phyloP scores from a whole-genome alignment of 1,140 invertebrate species.

The Drosophila santomea region DNA sequence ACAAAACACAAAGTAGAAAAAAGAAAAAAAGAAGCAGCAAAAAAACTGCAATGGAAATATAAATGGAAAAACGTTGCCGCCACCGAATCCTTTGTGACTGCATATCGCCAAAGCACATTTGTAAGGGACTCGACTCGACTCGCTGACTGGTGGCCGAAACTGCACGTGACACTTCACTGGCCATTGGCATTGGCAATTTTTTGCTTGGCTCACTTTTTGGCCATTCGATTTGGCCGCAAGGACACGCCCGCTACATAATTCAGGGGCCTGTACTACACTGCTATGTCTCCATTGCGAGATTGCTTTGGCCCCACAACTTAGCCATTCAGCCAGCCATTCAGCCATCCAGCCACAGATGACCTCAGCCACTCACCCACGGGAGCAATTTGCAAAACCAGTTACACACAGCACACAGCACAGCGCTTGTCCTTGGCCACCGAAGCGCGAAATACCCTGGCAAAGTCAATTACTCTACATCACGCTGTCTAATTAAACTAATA shows the following conservation, averaged over 20 bases:
- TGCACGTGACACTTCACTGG: constrained; percentile 81
- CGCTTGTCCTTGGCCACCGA: constrained; percentile 16
- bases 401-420: neutral
- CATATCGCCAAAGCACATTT: constrained; percentile 59
- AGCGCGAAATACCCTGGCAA: constrained; percentile 17
- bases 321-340: neutral
- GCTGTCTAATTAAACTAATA: neutral
- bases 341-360: constrained; percentile 1
- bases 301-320: constrained; percentile 24
- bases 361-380: constrained; percentile 8
- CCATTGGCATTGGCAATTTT: constrained; percentile 76
- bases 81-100: constrained; percentile 72
- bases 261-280: constrained; percentile 21
- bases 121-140: constrained; percentile 5
- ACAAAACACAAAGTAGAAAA: constrained; percentile 1
- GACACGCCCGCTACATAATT: constrained; percentile 60
- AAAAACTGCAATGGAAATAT: constrained; percentile 54
- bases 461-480: neutral
- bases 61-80: constrained; percentile 47
- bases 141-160: constrained; percentile 25
- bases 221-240: constrained; percentile 48
- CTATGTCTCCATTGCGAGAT: constrained; percentile 40
- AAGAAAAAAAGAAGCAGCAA: neutral
- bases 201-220: constrained; percentile 56
- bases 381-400: constrained; percentile 54